Percentiles rank a stretch among this genome's conserved stretches.
Evolutionary conservation across 2,888 invertebrate species (phyloP).

Genomic region (Sacculina carcini): DNA sequence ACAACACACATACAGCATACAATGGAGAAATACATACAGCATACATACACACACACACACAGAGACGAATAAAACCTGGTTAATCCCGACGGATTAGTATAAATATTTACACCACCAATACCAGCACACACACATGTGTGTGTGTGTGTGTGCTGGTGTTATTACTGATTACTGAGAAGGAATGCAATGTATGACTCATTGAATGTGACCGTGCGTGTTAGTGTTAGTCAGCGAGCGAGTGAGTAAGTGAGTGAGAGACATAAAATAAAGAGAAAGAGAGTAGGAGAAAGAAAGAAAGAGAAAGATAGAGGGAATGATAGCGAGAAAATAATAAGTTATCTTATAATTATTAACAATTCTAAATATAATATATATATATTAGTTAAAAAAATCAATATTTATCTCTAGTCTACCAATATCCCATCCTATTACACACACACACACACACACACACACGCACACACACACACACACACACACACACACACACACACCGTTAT

Average conservation of each 20-base stretch:
- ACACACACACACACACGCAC: background rate
- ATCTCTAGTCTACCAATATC: background rate
- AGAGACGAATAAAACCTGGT: too few species aligned
- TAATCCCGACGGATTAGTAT: too few species aligned
- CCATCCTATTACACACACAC: background rate
- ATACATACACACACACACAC: too few species aligned
- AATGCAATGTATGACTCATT: too few species aligned
- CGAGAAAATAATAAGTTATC: slow-evolving; percentile 4
- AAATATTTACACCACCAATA: too few species aligned
- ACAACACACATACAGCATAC: too few species aligned
- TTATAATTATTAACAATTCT: background rate
- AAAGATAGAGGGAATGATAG: slow-evolving; percentile 13
- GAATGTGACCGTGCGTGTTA: too few species aligned
- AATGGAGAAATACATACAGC: too few species aligned
- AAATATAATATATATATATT: background rate
- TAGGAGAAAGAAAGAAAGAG: background rate
- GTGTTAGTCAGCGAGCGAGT: too few species aligned
- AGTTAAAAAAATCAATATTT: background rate
- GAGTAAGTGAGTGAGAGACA: background rate
- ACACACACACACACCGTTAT: background rate
- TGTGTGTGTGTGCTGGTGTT: too few species aligned
- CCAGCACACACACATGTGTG: too few species aligned
- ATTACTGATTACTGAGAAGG: too few species aligned
- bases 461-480: background rate
- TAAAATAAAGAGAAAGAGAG: slow-evolving; percentile 3